Percentiles rank a stretch among this genome's conserved stretches.
Evolutionary conservation across 2,888 invertebrate genomes (phyloP).

Genomic region (Tipula helvola): DNA sequence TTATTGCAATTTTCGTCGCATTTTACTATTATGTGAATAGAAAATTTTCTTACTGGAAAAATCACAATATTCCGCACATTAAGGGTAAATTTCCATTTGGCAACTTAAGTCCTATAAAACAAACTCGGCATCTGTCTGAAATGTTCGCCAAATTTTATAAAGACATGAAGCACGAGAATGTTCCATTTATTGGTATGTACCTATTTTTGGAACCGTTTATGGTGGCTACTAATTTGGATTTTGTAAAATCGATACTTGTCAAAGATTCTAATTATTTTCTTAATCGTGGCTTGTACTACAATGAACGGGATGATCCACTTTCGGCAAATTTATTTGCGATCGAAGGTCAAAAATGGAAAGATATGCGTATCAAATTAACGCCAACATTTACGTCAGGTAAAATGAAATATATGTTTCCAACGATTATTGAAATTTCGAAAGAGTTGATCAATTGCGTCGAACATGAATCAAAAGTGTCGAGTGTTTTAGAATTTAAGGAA

Average conservation of each 20-base stretch:
- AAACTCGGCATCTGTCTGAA: conserved; percentile 42
- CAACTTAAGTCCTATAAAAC: conserved; percentile 39
- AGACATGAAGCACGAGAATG: conserved; percentile 33
- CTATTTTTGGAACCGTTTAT: conserved; percentile 22
- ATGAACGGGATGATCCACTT: conserved; percentile 29
- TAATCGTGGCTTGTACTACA: conserved; percentile 27
- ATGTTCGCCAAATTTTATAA: conserved; percentile 47
- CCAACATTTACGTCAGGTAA: conserved; percentile 39
- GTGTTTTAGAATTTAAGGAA: conserved; percentile 34
- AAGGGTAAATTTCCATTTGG: conserved; percentile 51
- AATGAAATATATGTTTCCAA: conserved; percentile 37
- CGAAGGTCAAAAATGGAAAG: conserved; percentile 36
- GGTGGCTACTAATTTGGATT: conserved; percentile 24
- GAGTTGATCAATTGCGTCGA: conserved; percentile 22
- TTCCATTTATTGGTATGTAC: conserved; percentile 25
- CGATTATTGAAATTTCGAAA: conserved; percentile 25
- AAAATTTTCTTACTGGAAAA: conserved; percentile 41
- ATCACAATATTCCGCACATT: conserved; percentile 42
- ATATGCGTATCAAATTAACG: conserved; percentile 33
- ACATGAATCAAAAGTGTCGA: conserved; percentile 15
- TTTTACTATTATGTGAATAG: background rate
- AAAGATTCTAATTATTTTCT: conserved; percentile 31
- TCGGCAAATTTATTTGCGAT: conserved; percentile 26
- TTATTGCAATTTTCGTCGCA: background rate
- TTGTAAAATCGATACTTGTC: conserved; percentile 26